These are phyloP conservation scores for Drosophila ironensis DNA, from an alignment of 1,140 invertebrate genomes.

Conservation along the genomic window DNA sequence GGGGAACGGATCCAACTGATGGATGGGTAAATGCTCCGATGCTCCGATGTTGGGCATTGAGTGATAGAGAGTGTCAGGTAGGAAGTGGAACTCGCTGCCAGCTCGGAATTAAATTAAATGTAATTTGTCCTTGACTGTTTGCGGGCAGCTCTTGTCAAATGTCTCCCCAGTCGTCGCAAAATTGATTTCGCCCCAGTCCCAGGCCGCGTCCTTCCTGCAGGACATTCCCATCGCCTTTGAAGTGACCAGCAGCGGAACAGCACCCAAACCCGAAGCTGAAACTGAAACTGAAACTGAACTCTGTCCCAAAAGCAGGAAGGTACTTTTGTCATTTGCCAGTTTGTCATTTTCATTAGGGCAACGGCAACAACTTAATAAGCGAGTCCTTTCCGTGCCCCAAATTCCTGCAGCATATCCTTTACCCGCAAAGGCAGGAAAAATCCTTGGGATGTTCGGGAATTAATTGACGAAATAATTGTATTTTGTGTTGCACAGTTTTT, in stretches of 20 bases:
- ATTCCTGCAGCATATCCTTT: not conserved
- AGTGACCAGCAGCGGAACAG: not conserved
- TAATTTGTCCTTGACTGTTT: slow-evolving; percentile 68
- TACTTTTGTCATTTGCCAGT: slow-evolving; percentile 13
- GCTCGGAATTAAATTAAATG: slow-evolving; percentile 73
- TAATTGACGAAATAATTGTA: too few relatives aligned
- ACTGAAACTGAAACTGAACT: slow-evolving; percentile 10
- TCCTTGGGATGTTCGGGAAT: too few relatives aligned
- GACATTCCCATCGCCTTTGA: not conserved
- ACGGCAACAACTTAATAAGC: slow-evolving; percentile 41
- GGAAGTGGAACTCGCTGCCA: not conserved
- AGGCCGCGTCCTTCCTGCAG: not conserved
- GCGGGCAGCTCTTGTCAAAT: slow-evolving; percentile 55
- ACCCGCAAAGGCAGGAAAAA: too few relatives aligned
- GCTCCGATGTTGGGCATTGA: slow-evolving; percentile 24
- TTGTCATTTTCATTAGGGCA: slow-evolving; percentile 46
- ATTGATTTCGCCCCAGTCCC: slow-evolving; percentile 17
- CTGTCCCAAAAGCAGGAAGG: not conserved
- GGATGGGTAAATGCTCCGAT: slow-evolving; percentile 46
- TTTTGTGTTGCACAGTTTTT: too few relatives aligned
- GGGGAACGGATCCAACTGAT: slow-evolving; percentile 30
- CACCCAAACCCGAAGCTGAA: slow-evolving; percentile 1
- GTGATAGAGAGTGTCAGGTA: slow-evolving; percentile 41
- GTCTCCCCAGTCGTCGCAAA: slow-evolving; percentile 13
- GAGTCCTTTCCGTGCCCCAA: not conserved